A percentile compares a stretch with the other conserved stretches of the same genome.
Conservation (phyloP, 2,888 invertebrate genomes). For the Troides oblongomaculatus region DNA sequence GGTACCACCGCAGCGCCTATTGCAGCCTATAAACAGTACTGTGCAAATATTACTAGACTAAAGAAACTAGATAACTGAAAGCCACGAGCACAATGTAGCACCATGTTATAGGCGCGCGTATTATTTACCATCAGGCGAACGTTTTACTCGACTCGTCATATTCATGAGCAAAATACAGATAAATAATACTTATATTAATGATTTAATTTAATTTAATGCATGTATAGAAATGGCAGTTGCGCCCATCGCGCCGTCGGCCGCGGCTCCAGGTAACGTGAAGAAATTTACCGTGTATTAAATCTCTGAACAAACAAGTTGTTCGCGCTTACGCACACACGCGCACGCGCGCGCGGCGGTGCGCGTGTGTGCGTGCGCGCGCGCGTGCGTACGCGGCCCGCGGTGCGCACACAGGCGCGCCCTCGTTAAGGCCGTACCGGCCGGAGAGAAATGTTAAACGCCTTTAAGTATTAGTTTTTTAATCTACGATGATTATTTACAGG, state of each 20-base stretch:
- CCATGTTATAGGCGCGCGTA: too few relatives aligned
- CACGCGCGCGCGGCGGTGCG: slow-evolving; percentile 23
- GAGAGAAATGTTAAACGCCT: background rate
- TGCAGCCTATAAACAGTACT: too few relatives aligned
- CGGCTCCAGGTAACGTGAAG: slow-evolving; percentile 69
- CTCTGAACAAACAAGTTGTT: slow-evolving; percentile 80
- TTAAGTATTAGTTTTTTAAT: too few relatives aligned
- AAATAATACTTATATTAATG: too few relatives aligned
- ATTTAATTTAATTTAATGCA: background rate
- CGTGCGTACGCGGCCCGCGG: slow-evolving; percentile 46
- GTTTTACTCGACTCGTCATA: too few relatives aligned
- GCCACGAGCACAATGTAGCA: too few relatives aligned
- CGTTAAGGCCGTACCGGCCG: slow-evolving; percentile 23
- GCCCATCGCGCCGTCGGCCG: slow-evolving; percentile 42
- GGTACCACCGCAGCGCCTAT: too few relatives aligned
- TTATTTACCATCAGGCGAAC: too few relatives aligned
- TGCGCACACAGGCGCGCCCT: slow-evolving; percentile 45
- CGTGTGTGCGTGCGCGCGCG: slow-evolving; percentile 56
- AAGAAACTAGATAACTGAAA: too few relatives aligned
- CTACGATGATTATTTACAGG: too few relatives aligned
- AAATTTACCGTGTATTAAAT: slow-evolving; percentile 78
- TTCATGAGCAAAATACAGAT: too few relatives aligned
- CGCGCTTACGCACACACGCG: slow-evolving; percentile 63
- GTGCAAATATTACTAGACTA: too few relatives aligned
- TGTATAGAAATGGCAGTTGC: slow-evolving; percentile 38